Evolutionary conservation across 2,113 vertebrate species (phyloP), one percentile per base, ranked within the genome.

Genomic region (Dipodomys merriami): DNA sequence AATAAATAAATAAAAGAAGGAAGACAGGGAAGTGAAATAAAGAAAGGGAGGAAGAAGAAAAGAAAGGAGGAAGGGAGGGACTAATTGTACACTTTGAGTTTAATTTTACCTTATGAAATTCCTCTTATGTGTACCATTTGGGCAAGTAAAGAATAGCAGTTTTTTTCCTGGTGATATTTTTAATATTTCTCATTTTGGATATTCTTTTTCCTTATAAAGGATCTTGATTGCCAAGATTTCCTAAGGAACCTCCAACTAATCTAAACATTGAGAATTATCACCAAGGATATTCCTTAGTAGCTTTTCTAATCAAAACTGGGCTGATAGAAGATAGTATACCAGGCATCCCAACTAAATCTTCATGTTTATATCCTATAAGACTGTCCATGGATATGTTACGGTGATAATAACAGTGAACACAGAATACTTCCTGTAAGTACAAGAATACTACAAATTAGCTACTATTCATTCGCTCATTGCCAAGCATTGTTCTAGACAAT

Each of bases 41-140:
- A 18, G 2, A n/a, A 15, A 67, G 19, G 27, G 3, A 27, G 10
- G 53, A 15, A 60, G 22, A 73, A 25, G 25, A 18, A 1, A 85
- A 15, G 25, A 73, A 9, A 27, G 4, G 27, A 53, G 11, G 29
- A 5, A 60, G 15, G 16, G 27, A 60, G 13, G 44, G 16, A 35
- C 3, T 4, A 80, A 89, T 15, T 83, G 27, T 19, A 30, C 53
- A 74, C 44, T 92, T 77, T 83, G 27, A 20, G 76, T 83, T 91
- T 95, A 86, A 93, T 88, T 81, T 35, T 29, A 27, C 80, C 57
- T 74, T 91, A 85, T 87, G 81, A 57, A 57, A 11, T 57, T 16
- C 53, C 9, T 79, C 12, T 53, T n/a, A 46, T 80, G 65, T 62
- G 68, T 77, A 80, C 53, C 35, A 67, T 62, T 93, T 78, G 67